phyloP scores from a whole-genome alignment of 2,888 invertebrate species.

The Drosophila sordidapex region DNA sequence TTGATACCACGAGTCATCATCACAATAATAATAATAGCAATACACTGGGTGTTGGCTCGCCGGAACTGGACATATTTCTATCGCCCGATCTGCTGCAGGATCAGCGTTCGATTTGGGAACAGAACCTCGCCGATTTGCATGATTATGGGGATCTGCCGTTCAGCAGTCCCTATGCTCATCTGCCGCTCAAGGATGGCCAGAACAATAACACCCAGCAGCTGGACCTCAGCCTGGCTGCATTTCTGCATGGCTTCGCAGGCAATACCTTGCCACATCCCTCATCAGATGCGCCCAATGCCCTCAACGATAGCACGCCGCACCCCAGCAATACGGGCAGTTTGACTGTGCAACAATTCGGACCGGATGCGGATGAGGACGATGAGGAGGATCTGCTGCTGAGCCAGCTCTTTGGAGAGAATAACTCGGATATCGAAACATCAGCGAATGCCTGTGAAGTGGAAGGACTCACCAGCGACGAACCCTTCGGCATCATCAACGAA shows the following conservation, averaged over 20 bases:
- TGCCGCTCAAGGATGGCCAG: slow-evolving; percentile 85
- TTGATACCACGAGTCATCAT: slow-evolving; percentile 46
- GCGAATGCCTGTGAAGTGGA: slow-evolving; percentile 68
- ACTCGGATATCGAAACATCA: slow-evolving; percentile 52
- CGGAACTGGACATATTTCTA: slow-evolving; percentile 80
- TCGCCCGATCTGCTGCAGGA: slow-evolving; percentile 83
- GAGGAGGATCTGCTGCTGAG: slow-evolving; percentile 48
- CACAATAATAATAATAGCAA: slow-evolving; percentile 17
- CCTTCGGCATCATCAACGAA: slow-evolving; percentile 66
- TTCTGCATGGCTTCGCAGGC: slow-evolving; percentile 66
- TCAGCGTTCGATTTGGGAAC: slow-evolving; percentile 86
- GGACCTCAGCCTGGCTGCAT: slow-evolving; percentile 75
- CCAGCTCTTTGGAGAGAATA: slow-evolving; percentile 52
- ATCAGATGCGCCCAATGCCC: slow-evolving; percentile 54
- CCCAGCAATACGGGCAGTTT: slow-evolving; percentile 67
- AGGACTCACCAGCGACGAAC: slow-evolving; percentile 58
- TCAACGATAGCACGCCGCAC: slow-evolving; percentile 81
- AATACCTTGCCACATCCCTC: slow-evolving; percentile 15
- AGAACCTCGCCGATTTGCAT: slow-evolving; percentile 87
- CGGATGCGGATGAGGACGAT: slow-evolving; percentile 54
- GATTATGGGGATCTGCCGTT: slow-evolving; percentile 85
- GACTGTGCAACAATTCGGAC: slow-evolving; percentile 64
- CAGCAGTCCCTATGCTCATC: slow-evolving; percentile 75
- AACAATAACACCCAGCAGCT: slow-evolving; percentile 72
- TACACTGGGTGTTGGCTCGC: slow-evolving; percentile 25